phyloP scores from a whole-genome alignment of 2,797 vertebrate genomes.

The Natrix natrix region DNA sequence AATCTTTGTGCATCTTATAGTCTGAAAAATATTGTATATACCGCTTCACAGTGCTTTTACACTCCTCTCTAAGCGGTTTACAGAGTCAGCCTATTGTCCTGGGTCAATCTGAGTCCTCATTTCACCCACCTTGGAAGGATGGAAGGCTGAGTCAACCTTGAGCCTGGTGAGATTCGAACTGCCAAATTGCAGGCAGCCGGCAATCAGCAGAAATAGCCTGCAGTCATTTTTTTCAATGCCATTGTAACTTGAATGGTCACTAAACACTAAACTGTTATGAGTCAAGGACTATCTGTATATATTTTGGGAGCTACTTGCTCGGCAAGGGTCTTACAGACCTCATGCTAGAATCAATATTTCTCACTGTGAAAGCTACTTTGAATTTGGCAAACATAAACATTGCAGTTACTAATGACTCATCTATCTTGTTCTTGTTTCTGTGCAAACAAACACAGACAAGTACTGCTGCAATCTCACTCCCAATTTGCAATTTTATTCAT shows the following conservation, averaged over 20 bases:
- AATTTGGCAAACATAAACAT: not conserved
- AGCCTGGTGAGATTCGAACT: too few species aligned
- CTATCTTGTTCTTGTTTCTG: not conserved
- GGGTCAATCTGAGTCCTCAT: too few species aligned
- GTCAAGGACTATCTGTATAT: not conserved
- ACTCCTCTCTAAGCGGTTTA: too few species aligned
- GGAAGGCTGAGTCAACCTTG: too few species aligned
- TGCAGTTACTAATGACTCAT: not conserved
- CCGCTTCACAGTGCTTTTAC: too few species aligned
- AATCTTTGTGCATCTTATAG: too few species aligned
- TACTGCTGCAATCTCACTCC: not conserved
- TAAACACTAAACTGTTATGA: not conserved
- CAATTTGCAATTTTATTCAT: not conserved
- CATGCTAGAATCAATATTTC: not conserved
- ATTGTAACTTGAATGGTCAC: not conserved
- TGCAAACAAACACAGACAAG: not conserved
- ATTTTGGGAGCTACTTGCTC: not conserved
- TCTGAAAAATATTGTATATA: too few species aligned
- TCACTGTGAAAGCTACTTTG: not conserved
- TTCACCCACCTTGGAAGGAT: too few species aligned
- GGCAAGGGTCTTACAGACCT: not conserved
- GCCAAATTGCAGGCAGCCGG: too few species aligned
- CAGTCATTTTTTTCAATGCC: not conserved
- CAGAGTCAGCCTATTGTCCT: too few species aligned
- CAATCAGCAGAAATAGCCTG: too few species aligned